Evolutionary conservation across 2,797 vertebrate genomes (phyloP), one percentile per base, ranked within the genome.

Genomic region (Halcyon chelicuti): DNA sequence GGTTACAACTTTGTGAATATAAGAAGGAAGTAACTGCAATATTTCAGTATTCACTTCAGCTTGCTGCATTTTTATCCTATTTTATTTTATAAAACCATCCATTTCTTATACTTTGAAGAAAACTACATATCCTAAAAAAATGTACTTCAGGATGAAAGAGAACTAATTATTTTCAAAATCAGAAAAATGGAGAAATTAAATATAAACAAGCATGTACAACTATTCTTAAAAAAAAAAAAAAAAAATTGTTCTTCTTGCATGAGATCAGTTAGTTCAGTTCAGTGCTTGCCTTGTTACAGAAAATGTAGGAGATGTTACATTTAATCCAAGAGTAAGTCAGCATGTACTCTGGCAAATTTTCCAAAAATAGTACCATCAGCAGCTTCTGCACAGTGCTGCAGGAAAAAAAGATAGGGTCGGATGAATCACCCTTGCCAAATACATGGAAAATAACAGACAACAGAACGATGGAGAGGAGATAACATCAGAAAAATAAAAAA

Each of bases 11-110:
- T 65, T 42, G 19, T 47, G 20, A 10, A 35, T 80, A 44, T 42
- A 35, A 47, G 35, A 84, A 72, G 14, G 57, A 81, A 72, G 11
- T 29, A 91, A 74, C 11, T 55, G 3, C 6, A 67, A 28, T 46
- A 46, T 46, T 46, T 20, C 21, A 46, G 12, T 63, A n/a, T 8
- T 73, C 0, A 63, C 6, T 31, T 62, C 4, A 46, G 1, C 0
- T 17, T 46, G 13, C 13, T 49, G 47, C 46, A 14, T 25, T 49
- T 49, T 49, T 49, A 20, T 25, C 23, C 7, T 46, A 46, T 21
- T 46, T 46, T 46, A 46, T 46, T 46, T 46, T 22, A 37, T 33
- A 73, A 88, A 75, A 9, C 2, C 2, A 18, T 54, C 17, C 58
- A 9, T 49, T 29, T 6, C 2, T 75, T 63, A 40, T 40, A 55